Evolutionary conservation across 2,113 vertebrate genomes (phyloP).

Genomic region (Conger conger): DNA sequence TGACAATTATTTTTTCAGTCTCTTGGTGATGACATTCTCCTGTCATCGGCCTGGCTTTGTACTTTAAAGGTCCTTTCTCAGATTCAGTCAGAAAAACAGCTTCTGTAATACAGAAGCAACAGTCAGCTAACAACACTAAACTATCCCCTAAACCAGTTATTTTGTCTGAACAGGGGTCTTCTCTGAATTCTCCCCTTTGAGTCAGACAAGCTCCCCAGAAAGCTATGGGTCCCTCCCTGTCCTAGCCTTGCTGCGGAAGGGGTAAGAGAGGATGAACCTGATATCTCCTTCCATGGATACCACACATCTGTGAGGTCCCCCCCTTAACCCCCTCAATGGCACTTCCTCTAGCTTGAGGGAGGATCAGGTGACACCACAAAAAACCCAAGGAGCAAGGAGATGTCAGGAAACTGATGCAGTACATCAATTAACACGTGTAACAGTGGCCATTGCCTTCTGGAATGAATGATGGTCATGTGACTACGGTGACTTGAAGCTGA

Average conservation of each 20-base stretch:
- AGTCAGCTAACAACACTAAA: not conserved
- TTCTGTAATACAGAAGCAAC: not conserved
- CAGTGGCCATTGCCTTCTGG: no score
- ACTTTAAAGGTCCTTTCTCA: constrained; percentile 15
- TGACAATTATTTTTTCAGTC: constrained; percentile 31
- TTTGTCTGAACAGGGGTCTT: not conserved
- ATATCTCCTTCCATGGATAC: not conserved
- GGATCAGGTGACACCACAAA: not conserved
- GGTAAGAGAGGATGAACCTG: not conserved
- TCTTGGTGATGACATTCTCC: constrained; percentile 35
- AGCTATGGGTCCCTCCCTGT: not conserved
- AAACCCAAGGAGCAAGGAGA: not conserved
- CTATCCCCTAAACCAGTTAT: not conserved
- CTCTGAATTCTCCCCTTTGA: not conserved
- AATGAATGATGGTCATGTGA: not conserved
- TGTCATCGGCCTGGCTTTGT: constrained; percentile 23
- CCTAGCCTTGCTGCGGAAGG: not conserved
- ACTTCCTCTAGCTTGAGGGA: not conserved
- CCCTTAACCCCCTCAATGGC: no score
- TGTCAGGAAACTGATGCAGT: not conserved
- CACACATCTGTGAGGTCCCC: not conserved
- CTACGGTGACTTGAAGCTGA: not conserved
- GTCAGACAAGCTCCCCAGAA: not conserved
- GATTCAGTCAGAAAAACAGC: not conserved
- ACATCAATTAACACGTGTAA: not conserved